A percentile compares a stretch with the other conserved stretches of the same genome.
Conservation (phyloP, 2,888 invertebrate genomes). For the Alentia gelatinosa region DNA sequence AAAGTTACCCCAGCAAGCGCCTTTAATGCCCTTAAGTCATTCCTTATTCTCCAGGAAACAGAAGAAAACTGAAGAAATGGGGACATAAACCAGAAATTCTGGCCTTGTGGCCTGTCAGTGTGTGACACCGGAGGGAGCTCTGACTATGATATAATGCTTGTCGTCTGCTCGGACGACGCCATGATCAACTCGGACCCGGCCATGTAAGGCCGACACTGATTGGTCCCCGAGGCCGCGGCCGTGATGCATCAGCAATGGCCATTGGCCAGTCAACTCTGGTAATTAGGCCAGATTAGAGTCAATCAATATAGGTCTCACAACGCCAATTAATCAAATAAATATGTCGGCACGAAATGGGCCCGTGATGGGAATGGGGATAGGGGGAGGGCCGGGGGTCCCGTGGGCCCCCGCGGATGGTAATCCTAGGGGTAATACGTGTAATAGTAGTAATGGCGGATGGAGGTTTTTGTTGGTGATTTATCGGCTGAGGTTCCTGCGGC, state of each 20-base stretch:
- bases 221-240: not conserved
- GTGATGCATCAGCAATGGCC: not conserved
- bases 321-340: constrained; percentile 2
- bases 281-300: constrained; percentile 40
- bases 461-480: too few species aligned
- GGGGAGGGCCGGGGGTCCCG: not conserved
- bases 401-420: too few species aligned
- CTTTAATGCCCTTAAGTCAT: too few species aligned
- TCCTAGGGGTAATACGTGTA: too few species aligned
- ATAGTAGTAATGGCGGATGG: too few species aligned
- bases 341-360: not conserved
- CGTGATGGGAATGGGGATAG: not conserved
- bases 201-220: not conserved
- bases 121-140: not conserved
- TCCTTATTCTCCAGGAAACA: too few species aligned
- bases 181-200: not conserved
- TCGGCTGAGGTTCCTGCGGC: too few species aligned
- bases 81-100: not conserved
- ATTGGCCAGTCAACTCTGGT: constrained; percentile 18
- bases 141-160: not conserved
- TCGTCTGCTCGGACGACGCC: not conserved
- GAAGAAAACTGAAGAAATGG: too few species aligned
- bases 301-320: constrained; percentile 25
- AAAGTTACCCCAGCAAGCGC: too few species aligned
- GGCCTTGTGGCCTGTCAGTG: not conserved